phyloP scores from a whole-genome alignment of 2,888 invertebrate species.

The Parelbella ahira region DNA sequence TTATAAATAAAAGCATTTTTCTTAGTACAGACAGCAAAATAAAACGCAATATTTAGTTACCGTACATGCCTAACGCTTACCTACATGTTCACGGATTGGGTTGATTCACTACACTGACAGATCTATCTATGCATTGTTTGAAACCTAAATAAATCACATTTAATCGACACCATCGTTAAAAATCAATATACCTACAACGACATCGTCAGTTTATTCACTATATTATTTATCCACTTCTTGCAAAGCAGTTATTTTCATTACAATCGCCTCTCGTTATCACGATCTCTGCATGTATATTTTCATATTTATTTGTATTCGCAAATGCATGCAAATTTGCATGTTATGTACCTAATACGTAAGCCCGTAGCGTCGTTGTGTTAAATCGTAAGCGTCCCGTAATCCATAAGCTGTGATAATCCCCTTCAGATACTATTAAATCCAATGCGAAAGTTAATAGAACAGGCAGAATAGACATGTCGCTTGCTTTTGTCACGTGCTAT shows the following conservation, averaged over 20 bases:
- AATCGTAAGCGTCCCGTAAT: too few relatives aligned
- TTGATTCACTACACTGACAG: conserved; percentile 19
- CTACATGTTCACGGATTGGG: conserved; percentile 10
- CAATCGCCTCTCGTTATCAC: too few relatives aligned
- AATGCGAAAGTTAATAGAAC: conserved; percentile 7
- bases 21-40: conserved; percentile 16
- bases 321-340: background rate
- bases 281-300: conserved; percentile 1
- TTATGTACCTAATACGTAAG: background rate
- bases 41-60: conserved; percentile 20
- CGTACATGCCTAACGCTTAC: conserved; percentile 21
- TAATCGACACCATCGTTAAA: conserved; percentile 15
- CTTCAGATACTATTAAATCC: background rate
- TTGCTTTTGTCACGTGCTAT: conserved; percentile 26
- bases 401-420: conserved; percentile 3
- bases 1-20: too few relatives aligned
- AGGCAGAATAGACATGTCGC: conserved; percentile 13
- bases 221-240: too few relatives aligned
- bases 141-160: conserved; percentile 18
- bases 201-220: too few relatives aligned
- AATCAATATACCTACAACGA: conserved; percentile 7
- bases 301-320: background rate
- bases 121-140: conserved; percentile 16
- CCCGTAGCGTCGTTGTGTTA: too few relatives aligned
- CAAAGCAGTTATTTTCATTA: conserved; percentile 1